Base-by-base conservation (phyloP, 2,113 vertebrate species). In the Myanophis thanlyinensis region DNA sequence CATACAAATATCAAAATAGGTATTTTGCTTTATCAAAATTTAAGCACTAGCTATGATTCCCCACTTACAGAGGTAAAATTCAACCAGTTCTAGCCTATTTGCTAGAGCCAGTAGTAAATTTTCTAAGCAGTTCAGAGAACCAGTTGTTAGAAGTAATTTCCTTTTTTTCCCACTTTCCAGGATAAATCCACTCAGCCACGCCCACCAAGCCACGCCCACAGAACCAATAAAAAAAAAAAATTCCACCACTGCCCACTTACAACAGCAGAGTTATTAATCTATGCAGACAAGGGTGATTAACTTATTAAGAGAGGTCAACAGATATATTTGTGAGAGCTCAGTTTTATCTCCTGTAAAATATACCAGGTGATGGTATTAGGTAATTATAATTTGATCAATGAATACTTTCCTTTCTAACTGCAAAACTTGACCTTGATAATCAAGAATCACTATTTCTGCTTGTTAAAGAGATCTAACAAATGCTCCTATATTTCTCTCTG, bases 381-480 rank as follows among this genome's bases (percentile, higher is more conserved):
- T 49, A 85, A 89, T 89, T 48, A 88, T 89, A 80, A 89, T 89
- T 53, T 89, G 49, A 56, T 89, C 62, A 53, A 49, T 30, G 87
- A 51, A 40, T 56, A 62, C 54, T 87, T 93, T 90, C 54, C 18
- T 85, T 89, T 93, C 46, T 91, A 84, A 20, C 52, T 84, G 52
- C 27, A 85, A 85, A 27, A 51, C 30, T 4, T 91, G 51, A 85
- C 12, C 49, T 10, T 51, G 47, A 88, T 85, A 23, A 84, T 53
- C 46, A 91, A 85, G 47, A 44, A 85, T 25, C 25, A 35, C 23
- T 47, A 35, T 30, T 12, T 89, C 46, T 10, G 15, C 80, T 85
- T 89, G 62, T 89, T 91, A 88, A 89, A n/a, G 6, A 40, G 44
- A 46, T 89, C 47, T 85, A 89, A 62, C 47, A 85, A 91, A 49